Evolutionary conservation across 2,113 vertebrate genomes (phyloP).

Genomic region (Chaetodon trifascialis): DNA sequence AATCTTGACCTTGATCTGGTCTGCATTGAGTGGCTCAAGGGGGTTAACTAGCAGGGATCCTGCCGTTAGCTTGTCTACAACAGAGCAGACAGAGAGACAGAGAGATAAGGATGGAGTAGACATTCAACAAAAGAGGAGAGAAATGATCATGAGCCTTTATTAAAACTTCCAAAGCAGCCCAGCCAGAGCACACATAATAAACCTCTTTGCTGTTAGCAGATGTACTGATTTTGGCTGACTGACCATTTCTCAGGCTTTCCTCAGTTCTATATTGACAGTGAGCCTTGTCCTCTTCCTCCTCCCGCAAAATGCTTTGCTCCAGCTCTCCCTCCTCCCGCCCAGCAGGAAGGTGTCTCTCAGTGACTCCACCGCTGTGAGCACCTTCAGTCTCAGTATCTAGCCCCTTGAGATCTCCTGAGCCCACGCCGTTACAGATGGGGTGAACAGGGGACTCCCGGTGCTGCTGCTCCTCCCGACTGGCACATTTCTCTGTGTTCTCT

Average conservation of each 20-base stretch:
- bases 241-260: slow-evolving; percentile 78
- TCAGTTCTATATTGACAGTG: slow-evolving; percentile 60
- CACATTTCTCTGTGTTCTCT: slow-evolving; percentile 62
- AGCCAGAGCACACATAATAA: background rate
- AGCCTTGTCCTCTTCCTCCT: slow-evolving; percentile 47
- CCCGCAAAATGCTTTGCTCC: slow-evolving; percentile 57
- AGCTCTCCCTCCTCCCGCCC: slow-evolving; percentile 73
- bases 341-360: slow-evolving; percentile 45
- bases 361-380: slow-evolving; percentile 47
- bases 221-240: slow-evolving; percentile 50
- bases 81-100: slow-evolving; percentile 33
- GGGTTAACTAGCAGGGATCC: slow-evolving; percentile 96
- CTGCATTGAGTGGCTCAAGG: slow-evolving; percentile 95
- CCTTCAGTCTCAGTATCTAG: slow-evolving; percentile 47
- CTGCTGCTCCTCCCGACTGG: slow-evolving; percentile 45
- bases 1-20: slow-evolving; percentile 98
- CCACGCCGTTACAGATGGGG: slow-evolving; percentile 78
- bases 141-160: slow-evolving; percentile 1
- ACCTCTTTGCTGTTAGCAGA: background rate
- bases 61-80: slow-evolving; percentile 89
- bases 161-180: slow-evolving; percentile 12
- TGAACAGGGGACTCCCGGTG: slow-evolving; percentile 49
- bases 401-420: slow-evolving; percentile 49
- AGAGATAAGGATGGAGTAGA: background rate
- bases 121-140: slow-evolving; percentile 10